Percentiles rank a stretch among this genome's conserved stretches.
Evolutionary conservation across 2,113 vertebrate species (phyloP).

Genomic region (Agapornis roseicollis): DNA sequence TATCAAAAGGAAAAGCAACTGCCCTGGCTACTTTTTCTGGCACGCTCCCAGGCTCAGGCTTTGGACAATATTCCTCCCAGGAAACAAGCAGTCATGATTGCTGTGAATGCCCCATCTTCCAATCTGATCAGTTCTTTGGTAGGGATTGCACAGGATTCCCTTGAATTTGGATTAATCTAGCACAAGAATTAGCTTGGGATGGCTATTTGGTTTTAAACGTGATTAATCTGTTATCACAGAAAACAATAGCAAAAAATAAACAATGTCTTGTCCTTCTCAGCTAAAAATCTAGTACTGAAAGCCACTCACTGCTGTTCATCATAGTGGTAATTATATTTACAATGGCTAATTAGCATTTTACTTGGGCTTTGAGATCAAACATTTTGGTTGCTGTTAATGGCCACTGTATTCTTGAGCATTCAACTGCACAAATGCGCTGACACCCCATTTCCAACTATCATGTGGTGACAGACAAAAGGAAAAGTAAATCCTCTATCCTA

Average conservation of each 20-base stretch:
- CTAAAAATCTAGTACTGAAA: neutral
- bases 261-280: neutral
- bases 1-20: constrained; percentile 17
- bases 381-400: neutral
- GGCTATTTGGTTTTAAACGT: neutral
- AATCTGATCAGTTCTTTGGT: neutral
- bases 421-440: neutral
- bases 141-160: neutral
- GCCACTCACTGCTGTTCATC: neutral
- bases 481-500: neutral
- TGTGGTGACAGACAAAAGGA: neutral
- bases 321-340: neutral
- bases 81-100: neutral
- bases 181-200: neutral
- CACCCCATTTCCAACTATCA: neutral
- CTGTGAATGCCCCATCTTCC: neutral
- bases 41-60: neutral
- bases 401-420: neutral
- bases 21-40: constrained; percentile 32
- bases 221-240: neutral
- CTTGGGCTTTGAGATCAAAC: neutral
- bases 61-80: neutral
- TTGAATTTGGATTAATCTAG: neutral
- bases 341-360: neutral
- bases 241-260: neutral